Conservation (phyloP, 2,113 vertebrate genomes). For the Hiodon alosoides region DNA sequence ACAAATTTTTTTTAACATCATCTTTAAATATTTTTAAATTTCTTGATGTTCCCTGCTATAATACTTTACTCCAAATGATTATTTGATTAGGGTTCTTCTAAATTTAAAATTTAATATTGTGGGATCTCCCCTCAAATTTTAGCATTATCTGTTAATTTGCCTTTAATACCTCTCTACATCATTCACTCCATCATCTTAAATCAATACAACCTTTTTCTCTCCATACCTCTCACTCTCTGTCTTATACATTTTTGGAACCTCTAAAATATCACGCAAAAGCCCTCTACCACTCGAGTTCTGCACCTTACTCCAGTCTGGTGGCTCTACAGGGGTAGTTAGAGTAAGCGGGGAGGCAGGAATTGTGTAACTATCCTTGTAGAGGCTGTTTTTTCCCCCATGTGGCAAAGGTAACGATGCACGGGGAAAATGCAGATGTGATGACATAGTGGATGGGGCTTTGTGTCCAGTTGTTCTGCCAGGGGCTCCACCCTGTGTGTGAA, state of each 20-base stretch:
- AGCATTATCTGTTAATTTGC: no score
- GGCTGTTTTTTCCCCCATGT: conserved; percentile 18
- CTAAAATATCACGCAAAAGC: conserved; percentile 13
- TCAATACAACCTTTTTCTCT: no score
- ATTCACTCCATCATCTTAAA: no score
- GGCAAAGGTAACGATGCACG: conserved; percentile 25
- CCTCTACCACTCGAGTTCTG: neutral
- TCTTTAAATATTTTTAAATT: no score
- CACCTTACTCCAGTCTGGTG: neutral
- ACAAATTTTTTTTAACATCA: no score
- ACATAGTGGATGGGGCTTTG: conserved; percentile 14
- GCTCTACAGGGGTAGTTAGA: neutral
- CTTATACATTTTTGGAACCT: conserved; percentile 35
- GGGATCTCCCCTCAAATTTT: no score
- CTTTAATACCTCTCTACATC: no score
- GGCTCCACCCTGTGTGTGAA: conserved; percentile 13
- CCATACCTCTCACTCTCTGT: conserved; percentile 25
- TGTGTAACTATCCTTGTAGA: conserved; percentile 31
- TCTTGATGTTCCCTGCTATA: no score
- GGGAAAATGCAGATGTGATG: conserved; percentile 19
- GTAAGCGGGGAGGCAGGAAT: conserved; percentile 4
- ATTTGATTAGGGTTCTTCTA: no score
- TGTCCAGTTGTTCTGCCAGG: conserved; percentile 11
- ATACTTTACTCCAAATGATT: no score
- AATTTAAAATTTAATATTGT: no score